Evolutionary conservation across 2,113 vertebrate genomes (phyloP), one percentile per base, ranked within the genome.

Genomic region (Stegostoma tigrinum): DNA sequence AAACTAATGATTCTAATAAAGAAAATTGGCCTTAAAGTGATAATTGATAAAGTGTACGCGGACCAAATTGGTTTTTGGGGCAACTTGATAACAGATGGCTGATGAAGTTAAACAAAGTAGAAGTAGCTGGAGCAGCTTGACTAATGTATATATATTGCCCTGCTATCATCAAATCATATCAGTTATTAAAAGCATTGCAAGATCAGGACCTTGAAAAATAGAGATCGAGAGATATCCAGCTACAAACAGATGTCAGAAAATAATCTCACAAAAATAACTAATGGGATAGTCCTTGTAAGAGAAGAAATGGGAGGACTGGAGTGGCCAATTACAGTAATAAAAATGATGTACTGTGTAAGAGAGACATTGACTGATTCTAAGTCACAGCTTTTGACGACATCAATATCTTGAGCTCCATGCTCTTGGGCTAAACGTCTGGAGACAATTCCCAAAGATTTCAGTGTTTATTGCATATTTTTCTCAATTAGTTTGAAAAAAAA

Each of bases 181-280:
- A 30, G 27, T 38, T 30, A n/a, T n/a, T 91, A 66, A 90, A 90
- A 66, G 17, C 55, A 61, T 64, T 91, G 48, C n/a, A 19, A 42
- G 61, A 6, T 34, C 34, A 66, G 89, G 55, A 91, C 89, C 55
- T 38, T 91, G 89, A 64, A 91, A 34, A 21, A 15, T 91, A 34
- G 61, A 91, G 61, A 24, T 66, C 27, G 64, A 66, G 3, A 66
- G 89, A 64, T 14, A 0, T n/a, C 15, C 5, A 17, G 89, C 89
- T 64, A 38, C 19, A n/a, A 19, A 91, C 38, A 12, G 15, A 15
- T 64, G 48, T 55, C n/a, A 34, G 30, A 64, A 91, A 38, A 38
- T 91, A 91, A 91, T 91, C n/a, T 64, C 17, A 64, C 30, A 38
- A 91, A 52, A 83, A 30, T 89, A 90, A 90, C 48, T 61, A 90